phyloP scores from a whole-genome alignment of 2,888 invertebrate species.

The Clivina fossor region DNA sequence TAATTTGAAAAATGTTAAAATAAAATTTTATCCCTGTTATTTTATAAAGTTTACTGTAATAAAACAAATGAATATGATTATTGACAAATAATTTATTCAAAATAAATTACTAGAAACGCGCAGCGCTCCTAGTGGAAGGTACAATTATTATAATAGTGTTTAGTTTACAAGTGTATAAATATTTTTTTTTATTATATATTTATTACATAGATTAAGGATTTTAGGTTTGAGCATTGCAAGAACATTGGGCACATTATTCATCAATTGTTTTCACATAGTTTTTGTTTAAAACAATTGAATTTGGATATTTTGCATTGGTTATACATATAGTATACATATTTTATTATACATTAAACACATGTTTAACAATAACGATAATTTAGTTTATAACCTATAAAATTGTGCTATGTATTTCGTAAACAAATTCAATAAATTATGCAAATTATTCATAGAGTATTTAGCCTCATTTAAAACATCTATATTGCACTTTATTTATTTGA shows the following conservation, averaged over 20 bases:
- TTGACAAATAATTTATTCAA: conserved; percentile 34
- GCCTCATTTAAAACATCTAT: no score
- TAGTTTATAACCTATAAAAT: no score
- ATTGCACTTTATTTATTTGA: no score
- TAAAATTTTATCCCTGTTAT: no score
- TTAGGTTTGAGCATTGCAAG: conserved; percentile 28
- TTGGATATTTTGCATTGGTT: no score
- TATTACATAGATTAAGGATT: conserved; percentile 24
- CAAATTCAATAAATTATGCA: no score
- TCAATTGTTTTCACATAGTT: conserved; percentile 8
- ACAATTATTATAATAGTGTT: conserved; percentile 29
- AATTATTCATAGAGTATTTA: no score
- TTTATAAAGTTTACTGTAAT: no score
- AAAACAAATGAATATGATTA: neutral
- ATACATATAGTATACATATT: no score
- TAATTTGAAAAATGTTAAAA: neutral
- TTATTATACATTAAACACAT: neutral
- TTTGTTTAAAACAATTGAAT: no score
- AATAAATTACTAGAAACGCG: conserved; percentile 24
- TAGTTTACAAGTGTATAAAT: conserved; percentile 31
- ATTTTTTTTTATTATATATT: no score
- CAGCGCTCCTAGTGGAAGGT: conserved; percentile 27
- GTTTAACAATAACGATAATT: neutral
- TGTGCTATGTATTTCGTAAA: no score
- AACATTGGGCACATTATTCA: conserved; percentile 15